These are phyloP conservation scores for Argopecten irradians DNA, from an alignment of 1,140 invertebrate genomes.

Conservation along the genomic window DNA sequence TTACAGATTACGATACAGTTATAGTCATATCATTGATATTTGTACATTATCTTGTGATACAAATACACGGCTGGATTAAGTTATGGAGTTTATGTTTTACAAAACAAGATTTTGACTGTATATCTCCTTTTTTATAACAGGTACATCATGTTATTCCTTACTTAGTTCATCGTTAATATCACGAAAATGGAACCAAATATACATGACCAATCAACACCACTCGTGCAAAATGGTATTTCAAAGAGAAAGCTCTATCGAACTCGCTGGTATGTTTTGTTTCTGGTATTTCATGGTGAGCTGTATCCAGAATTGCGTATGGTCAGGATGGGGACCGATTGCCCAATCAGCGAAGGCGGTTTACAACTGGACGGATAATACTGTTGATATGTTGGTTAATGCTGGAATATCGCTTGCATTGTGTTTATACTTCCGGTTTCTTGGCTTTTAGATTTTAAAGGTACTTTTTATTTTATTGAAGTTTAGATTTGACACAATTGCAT, in stretches of 20 bases:
- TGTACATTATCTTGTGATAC: too few relatives aligned
- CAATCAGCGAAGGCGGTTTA: constrained; percentile 75
- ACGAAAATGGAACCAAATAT: neutral
- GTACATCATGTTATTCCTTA: too few relatives aligned
- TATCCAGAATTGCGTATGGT: constrained; percentile 72
- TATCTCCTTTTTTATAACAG: too few relatives aligned
- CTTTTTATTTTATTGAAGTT: too few relatives aligned
- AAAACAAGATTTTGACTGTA: too few relatives aligned
- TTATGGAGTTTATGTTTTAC: too few relatives aligned
- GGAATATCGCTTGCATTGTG: constrained; percentile 77
- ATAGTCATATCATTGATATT: too few relatives aligned
- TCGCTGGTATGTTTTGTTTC: constrained; percentile 51
- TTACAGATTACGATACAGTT: too few relatives aligned
- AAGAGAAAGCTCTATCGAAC: neutral
- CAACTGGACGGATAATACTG: constrained; percentile 73
- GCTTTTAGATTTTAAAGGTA: constrained; percentile 63
- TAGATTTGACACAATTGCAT: too few relatives aligned
- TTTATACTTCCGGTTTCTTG: constrained; percentile 76
- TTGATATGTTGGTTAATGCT: constrained; percentile 78
- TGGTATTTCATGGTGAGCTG: constrained; percentile 44
- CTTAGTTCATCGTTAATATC: too few relatives aligned
- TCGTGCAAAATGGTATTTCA: neutral
- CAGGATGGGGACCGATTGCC: constrained; percentile 78
- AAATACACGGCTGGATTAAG: too few relatives aligned
- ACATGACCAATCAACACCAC: neutral